These are phyloP conservation scores for Nesogale talazaci DNA, from an alignment of 2,113 vertebrate genomes.

Conservation along the genomic window DNA sequence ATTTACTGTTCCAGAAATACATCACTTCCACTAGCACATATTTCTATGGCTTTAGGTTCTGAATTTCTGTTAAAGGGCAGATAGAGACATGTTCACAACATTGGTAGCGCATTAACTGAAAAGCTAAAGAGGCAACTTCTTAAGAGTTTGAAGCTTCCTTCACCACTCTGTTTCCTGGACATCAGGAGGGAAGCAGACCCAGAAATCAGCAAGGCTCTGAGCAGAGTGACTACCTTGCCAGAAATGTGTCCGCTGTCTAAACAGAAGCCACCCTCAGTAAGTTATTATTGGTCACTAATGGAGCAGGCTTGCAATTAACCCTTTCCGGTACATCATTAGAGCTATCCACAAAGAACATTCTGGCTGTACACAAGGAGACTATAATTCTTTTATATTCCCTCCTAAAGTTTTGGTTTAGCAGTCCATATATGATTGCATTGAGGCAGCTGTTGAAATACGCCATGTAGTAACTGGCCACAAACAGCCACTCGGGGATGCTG, in stretches of 20 bases:
- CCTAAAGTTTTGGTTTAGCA: conserved; percentile 98
- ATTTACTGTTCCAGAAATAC: not conserved
- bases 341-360: conserved; percentile 92
- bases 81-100: conserved; percentile 6
- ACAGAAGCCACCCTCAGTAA: conserved; percentile 95
- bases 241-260: conserved; percentile 80
- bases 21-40: not conserved
- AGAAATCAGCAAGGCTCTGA: not conserved
- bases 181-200: not conserved
- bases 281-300: conserved; percentile 93
- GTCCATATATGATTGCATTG: conserved; percentile 97
- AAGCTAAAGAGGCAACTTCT: not conserved
- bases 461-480: conserved; percentile 98
- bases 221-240: not conserved
- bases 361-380: conserved; percentile 92
- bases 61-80: not conserved
- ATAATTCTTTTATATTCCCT: conserved; percentile 96
- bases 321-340: conserved; percentile 92
- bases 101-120: not conserved
- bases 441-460: conserved; percentile 99
- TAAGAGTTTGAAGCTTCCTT: not conserved
- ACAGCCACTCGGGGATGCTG: conserved; percentile 96
- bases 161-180: not conserved
- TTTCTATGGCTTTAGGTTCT: not conserved
- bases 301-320: conserved; percentile 94